Conservation (phyloP, 2,797 vertebrate genomes). For the Hydrolagus colliei region DNA sequence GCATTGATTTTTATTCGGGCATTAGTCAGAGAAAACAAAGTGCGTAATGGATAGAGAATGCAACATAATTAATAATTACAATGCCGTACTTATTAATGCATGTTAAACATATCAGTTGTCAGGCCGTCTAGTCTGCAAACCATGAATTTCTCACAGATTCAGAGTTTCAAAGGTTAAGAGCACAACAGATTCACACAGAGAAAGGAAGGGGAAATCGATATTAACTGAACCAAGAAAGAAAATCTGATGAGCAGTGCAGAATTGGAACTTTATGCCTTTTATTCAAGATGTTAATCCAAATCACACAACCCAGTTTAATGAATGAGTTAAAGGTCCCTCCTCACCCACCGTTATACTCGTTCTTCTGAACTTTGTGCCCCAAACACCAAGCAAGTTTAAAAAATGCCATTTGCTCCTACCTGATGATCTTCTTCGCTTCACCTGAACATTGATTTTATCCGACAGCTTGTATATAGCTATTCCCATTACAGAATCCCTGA, state of each 20-base stretch:
- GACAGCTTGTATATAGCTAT: slow-evolving; percentile 69
- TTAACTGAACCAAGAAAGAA: not conserved
- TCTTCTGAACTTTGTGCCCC: not conserved
- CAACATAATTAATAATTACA: not conserved
- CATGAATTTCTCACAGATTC: not conserved
- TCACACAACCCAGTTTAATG: not conserved
- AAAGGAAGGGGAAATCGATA: not conserved
- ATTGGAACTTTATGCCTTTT: not conserved
- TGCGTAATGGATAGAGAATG: too few relatives aligned
- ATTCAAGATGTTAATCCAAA: too few relatives aligned
- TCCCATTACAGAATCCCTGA: slow-evolving; percentile 55
- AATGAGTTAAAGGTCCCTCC: not conserved
- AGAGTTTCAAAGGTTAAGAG: not conserved
- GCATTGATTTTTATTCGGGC: too few relatives aligned
- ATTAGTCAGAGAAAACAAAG: too few relatives aligned
- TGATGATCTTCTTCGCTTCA: slow-evolving; percentile 62
- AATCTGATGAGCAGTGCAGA: not conserved
- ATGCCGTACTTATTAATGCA: too few relatives aligned
- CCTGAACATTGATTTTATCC: slow-evolving; percentile 61
- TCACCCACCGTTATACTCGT: not conserved
- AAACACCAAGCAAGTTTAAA: not conserved
- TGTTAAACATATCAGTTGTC: not conserved
- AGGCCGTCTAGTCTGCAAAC: not conserved
- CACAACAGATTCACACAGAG: not conserved
- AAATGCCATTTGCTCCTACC: slow-evolving; percentile 36